Percentiles rank a stretch among this genome's conserved stretches.
phyloP scores from a whole-genome alignment of 2,797 vertebrate genomes.

The Enteromius paludinosus region DNA sequence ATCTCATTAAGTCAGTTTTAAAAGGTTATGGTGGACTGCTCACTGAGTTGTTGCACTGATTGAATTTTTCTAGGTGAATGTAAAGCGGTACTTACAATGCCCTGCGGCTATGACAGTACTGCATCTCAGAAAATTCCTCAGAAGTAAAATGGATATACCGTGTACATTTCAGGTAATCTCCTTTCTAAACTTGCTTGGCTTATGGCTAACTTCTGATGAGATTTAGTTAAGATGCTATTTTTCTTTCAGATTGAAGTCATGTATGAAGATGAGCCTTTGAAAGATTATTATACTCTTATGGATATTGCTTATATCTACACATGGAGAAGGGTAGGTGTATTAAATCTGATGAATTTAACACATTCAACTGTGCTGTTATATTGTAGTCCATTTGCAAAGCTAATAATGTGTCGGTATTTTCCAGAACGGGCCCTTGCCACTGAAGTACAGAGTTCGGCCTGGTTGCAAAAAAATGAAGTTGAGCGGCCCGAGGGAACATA shows the following conservation, averaged over 20 bases:
- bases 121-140: constrained; percentile 97
- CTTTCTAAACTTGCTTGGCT: neutral
- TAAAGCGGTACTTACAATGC: constrained; percentile 96
- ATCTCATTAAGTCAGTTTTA: neutral
- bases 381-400: neutral
- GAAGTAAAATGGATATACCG: constrained; percentile 99
- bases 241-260: constrained; percentile 90
- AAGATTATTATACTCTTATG: constrained; percentile 99
- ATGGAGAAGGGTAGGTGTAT: constrained; percentile 90
- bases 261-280: constrained; percentile 94
- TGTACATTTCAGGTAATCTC: constrained; percentile 91
- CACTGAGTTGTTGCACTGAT: neutral
- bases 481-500: constrained; percentile 79
- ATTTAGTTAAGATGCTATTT: constrained; percentile 18
- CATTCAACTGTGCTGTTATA: neutral
- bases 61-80: constrained; percentile 82
- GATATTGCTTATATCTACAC: constrained; percentile 98
- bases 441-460: constrained; percentile 95
- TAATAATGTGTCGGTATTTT: neutral
- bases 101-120: constrained; percentile 99
- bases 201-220: neutral
- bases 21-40: neutral
- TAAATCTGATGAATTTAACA: neutral
- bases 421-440: constrained; percentile 91
- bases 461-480: constrained; percentile 84